Evolutionary conservation across 2,888 invertebrate species (phyloP), one percentile per base, ranked within the genome.

Genomic region (Hyalella azteca): DNA sequence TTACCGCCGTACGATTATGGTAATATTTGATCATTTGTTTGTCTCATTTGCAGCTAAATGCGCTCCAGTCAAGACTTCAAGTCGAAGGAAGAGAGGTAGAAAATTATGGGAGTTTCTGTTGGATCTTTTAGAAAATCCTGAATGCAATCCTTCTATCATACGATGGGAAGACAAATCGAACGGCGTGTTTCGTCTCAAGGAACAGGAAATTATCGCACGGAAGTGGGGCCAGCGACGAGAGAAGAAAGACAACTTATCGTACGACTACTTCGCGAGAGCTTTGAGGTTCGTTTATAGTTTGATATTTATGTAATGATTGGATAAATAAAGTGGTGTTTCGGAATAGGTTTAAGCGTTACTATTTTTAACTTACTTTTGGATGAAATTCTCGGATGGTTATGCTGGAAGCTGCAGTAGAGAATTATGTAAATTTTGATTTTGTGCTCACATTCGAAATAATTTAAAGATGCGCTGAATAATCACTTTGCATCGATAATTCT

Each of bases 191-290:
- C 29, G 60, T 7, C 60, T 60, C 36, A 60, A 60, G 36, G 60
- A 60, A 60, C 60, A 60, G 19, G 60, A 60, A 19, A 19, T 36
- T 7, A 60, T 60, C 5, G 60, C 60, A 32, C 22, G 32, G 19
- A 60, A 60, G 19, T 60, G 60, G 60, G 60, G 60, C 4, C 29
- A 60, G 22, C 22, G 60, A 36, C 29, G 60, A 60, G 60, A 36
- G 36, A 60, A 60, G 36, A 60, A 60, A 36, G 60, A 60, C 13
- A 60, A 60, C 36, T 36, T 60, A 32, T 60, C 60, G 22, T 60
- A 60, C 36, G 60, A 60, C 15, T 36, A 60, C 29, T 60, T 60
- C 19, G 60, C 60, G 19, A 32, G 60, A 60, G 60, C 60, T 3
- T 19, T 60, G 15, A 60, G 60, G 60, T 60, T 9, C 9, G 45